phyloP scores from a whole-genome alignment of 2,113 vertebrate genomes.

The Neogale vison region DNA sequence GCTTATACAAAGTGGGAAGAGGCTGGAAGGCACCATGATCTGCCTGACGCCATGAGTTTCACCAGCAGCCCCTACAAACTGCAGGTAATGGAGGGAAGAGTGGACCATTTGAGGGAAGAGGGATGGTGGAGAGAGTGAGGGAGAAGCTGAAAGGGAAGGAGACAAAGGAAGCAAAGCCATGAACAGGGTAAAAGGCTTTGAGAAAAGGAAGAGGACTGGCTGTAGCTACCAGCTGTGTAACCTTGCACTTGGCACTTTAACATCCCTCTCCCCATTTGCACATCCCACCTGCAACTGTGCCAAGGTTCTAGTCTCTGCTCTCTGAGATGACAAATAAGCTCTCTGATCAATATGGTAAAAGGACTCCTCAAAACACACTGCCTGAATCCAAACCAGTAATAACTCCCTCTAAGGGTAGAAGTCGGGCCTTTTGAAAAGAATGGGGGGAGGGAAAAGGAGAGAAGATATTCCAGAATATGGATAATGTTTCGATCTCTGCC shows the following conservation, averaged over 20 bases:
- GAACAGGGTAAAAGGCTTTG: neutral
- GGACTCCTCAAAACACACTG: neutral
- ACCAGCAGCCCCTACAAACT: neutral
- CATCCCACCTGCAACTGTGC: neutral
- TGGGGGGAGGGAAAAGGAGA: neutral
- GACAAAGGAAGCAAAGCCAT: neutral
- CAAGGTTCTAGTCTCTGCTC: neutral
- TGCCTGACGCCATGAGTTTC: neutral
- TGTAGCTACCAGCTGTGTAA: neutral
- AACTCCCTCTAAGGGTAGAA: neutral
- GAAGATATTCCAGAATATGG: neutral
- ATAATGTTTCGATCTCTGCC: neutral
- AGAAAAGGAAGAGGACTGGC: neutral
- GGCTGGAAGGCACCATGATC: neutral
- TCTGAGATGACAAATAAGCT: neutral
- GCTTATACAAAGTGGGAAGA: neutral
- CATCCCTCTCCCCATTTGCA: neutral
- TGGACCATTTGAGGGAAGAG: accelerated
- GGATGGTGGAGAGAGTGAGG: neutral
- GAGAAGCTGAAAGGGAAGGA: neutral
- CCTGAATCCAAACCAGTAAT: neutral
- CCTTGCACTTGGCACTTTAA: neutral
- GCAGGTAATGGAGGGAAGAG: neutral
- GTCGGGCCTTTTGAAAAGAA: neutral
- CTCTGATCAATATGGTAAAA: neutral